Conservation (phyloP, 2,888 invertebrate species). For the Melinaea marsaeus region DNA sequence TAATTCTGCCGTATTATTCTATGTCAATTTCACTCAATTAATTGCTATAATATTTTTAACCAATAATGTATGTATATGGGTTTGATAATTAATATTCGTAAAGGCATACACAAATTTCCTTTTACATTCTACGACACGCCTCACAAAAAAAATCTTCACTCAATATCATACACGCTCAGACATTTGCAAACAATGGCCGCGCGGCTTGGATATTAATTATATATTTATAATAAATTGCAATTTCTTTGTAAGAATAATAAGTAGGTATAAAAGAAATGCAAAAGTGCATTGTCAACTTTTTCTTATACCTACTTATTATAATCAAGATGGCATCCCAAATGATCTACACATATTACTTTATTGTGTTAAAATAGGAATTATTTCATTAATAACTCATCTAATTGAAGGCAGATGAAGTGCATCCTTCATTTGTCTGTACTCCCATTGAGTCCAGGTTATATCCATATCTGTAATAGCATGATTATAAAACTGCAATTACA, state of each 20-base stretch:
- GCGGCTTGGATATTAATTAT: conserved; percentile 29
- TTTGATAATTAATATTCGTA: conserved; percentile 9
- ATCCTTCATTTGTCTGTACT: too few relatives aligned
- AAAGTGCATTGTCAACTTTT: not conserved
- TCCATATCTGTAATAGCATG: not conserved
- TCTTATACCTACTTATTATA: too few relatives aligned
- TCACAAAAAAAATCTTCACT: conserved; percentile 20
- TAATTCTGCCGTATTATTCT: too few relatives aligned
- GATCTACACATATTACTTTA: too few relatives aligned
- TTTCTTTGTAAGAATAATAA: conserved; percentile 17
- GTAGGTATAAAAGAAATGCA: not conserved
- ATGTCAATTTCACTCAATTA: not conserved
- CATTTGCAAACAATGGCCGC: conserved; percentile 33
- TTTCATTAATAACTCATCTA: too few relatives aligned
- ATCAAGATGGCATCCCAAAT: too few relatives aligned
- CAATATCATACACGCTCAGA: conserved; percentile 18
- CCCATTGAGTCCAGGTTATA: not conserved
- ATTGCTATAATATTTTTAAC: not conserved
- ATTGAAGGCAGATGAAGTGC: too few relatives aligned
- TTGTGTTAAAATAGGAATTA: too few relatives aligned
- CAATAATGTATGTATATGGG: not conserved
- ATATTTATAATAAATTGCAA: conserved; percentile 23
- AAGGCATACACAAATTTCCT: conserved; percentile 10
- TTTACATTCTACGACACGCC: conserved; percentile 23
- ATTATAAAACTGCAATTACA: conserved; percentile 5